Base-by-base conservation (phyloP, 2,888 invertebrate genomes). In the Alloscopus bannaensis region DNA sequence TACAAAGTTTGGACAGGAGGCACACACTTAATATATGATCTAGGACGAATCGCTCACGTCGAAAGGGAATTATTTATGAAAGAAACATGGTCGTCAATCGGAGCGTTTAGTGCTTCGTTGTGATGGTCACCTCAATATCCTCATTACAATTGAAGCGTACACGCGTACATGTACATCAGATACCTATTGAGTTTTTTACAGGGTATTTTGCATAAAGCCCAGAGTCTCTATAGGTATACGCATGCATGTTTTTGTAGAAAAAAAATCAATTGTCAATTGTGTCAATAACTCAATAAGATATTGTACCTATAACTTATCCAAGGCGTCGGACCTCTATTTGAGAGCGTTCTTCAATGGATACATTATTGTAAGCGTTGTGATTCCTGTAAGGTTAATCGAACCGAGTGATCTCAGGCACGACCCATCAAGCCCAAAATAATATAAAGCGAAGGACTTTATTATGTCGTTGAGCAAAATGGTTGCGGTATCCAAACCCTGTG, bases 1-100 rank as follows among this genome's bases (percentile, higher is more conserved):
- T n/a, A n/a, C n/a, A n/a, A n/a, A n/a, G n/a, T n/a, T n/a, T n/a
- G n/a, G n/a, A n/a, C n/a, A n/a, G n/a, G n/a, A n/a, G n/a, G n/a
- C n/a, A n/a, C n/a, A n/a, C n/a, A n/a, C n/a, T n/a, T n/a, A n/a
- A n/a, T n/a, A n/a, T n/a, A n/a, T n/a, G 24, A 75, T 75, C 66
- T 75, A 50, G 65, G 75, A 47, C 66, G 65, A 57, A 66, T 75
- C 57, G 24, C 29, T 31, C 42, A 65, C 60, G 59, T 75, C 66
- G 42, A 57, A 59, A 47, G 50, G 18, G 57, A 36, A 66, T 59
- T 66, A 66, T 66, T 66, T 60, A 66, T 75, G 65, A 66, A 66
- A 66, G n/a, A 59, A 75, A 59, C 65, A 75, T 75, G 75, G 65
- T 45, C 57, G 40, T 57, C 66, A 11, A 66, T 45, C 18, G 62